A percentile compares a stretch with the other conserved stretches of the same genome.
phyloP scores from a whole-genome alignment of 2,797 vertebrate genomes.

The Gorsachius magnificus region DNA sequence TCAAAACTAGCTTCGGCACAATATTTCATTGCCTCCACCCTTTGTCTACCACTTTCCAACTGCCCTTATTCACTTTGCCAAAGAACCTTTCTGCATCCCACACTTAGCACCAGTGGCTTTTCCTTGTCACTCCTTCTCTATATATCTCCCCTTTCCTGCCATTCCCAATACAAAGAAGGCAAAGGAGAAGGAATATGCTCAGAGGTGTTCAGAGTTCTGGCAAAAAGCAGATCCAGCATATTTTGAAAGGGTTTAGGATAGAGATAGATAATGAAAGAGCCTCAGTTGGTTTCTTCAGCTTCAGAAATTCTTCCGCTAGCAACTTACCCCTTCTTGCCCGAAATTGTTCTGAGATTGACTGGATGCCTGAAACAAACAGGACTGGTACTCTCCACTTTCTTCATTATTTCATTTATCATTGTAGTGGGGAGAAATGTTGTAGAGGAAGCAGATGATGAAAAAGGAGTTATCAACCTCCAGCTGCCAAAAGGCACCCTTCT shows the following conservation, averaged over 20 bases:
- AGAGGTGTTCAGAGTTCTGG: not conserved
- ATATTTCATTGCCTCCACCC: not conserved
- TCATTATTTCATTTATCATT: not conserved
- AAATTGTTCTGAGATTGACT: not conserved
- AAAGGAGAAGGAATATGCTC: not conserved
- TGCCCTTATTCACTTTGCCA: not conserved
- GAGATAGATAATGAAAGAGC: not conserved
- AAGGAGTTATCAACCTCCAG: not conserved
- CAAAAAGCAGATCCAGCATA: not conserved
- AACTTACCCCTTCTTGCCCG: not conserved
- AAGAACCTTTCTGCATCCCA: not conserved
- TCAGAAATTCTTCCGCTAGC: not conserved
- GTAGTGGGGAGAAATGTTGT: not conserved
- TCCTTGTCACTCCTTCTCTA: not conserved
- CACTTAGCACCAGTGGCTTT: not conserved
- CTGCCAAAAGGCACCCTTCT: not conserved
- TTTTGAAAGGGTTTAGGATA: not conserved
- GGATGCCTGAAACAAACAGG: not conserved
- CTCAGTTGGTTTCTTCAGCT: not conserved
- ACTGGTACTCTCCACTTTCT: not conserved
- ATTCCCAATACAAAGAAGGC: not conserved
- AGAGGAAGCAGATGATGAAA: not conserved
- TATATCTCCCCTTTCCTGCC: not conserved
- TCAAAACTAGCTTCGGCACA: not conserved
- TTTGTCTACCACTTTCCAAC: not conserved